A percentile compares a stretch with the other conserved stretches of the same genome.
These are phyloP conservation scores for Gisinianus flammeolus DNA, from an alignment of 2,888 invertebrate genomes.

Conservation along the genomic window DNA sequence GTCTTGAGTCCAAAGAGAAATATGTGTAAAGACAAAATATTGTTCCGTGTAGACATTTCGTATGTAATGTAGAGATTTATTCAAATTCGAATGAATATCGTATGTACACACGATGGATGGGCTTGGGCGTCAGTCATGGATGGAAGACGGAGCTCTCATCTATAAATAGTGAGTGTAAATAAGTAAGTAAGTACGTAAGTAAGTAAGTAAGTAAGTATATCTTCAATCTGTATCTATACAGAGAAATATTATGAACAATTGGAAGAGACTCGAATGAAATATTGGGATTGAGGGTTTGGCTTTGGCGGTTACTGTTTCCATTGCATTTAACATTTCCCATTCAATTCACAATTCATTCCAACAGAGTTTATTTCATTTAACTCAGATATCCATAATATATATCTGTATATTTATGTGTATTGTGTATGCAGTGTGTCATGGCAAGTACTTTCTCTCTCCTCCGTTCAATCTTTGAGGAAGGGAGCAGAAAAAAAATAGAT, in stretches of 20 bases:
- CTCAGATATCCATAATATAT: neutral
- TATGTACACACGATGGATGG: neutral
- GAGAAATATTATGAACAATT: conserved; percentile 3
- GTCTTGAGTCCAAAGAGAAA: neutral
- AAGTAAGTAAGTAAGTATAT: neutral
- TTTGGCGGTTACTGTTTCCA: conserved; percentile 2
- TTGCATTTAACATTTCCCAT: no score
- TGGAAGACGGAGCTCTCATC: conserved; percentile 24
- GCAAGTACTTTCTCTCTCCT: neutral
- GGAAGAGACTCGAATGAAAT: conserved; percentile 14
- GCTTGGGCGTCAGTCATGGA: conserved; percentile 16
- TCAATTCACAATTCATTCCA: conserved; percentile 2
- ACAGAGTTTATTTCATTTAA: conserved; percentile 6
- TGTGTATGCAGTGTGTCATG: neutral
- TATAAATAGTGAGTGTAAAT: conserved; percentile 7
- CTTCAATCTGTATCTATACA: neutral
- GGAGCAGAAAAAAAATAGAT: no score
- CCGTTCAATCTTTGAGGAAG: neutral
- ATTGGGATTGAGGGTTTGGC: conserved; percentile 10
- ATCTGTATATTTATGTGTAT: neutral
- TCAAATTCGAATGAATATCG: neutral
- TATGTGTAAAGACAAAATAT: conserved; percentile 11
- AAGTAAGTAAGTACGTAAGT: neutral
- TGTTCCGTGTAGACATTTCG: neutral
- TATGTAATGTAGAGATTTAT: neutral